Evolutionary conservation across 1,140 invertebrate genomes (phyloP).

Genomic region (Dendroctonus ponderosae): DNA sequence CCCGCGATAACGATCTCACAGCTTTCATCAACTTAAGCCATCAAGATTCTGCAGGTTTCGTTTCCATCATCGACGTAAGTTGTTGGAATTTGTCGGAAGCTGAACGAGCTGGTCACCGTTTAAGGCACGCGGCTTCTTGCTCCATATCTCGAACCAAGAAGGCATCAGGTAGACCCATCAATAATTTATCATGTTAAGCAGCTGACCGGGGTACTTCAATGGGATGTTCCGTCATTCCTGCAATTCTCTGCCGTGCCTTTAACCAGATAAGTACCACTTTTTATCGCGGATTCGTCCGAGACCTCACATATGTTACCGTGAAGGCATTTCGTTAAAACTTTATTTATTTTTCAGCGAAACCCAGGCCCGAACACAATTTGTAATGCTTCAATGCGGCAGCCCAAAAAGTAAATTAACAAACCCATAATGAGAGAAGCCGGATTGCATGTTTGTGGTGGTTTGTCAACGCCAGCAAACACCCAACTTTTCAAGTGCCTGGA

Average conservation of each 20-base stretch:
- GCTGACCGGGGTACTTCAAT: slow-evolving; percentile 27
- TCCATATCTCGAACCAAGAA: neutral
- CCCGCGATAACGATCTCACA: slow-evolving; percentile 5
- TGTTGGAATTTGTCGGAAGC: neutral
- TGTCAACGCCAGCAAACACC: too few species aligned
- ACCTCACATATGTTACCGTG: slow-evolving; percentile 26
- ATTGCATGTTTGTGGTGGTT: too few species aligned
- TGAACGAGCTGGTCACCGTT: neutral
- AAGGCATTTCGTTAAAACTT: slow-evolving; percentile 11
- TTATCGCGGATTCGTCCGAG: slow-evolving; percentile 14
- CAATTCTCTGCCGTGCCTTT: slow-evolving; percentile 24
- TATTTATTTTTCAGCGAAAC: too few species aligned
- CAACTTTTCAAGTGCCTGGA: neutral
- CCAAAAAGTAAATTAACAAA: too few species aligned
- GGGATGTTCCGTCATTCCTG: slow-evolving; percentile 29
- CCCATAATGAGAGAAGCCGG: too few species aligned
- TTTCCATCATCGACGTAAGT: neutral
- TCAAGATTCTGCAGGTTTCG: slow-evolving; percentile 5
- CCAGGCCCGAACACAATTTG: too few species aligned
- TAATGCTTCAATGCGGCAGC: too few species aligned
- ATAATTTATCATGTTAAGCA: slow-evolving; percentile 29
- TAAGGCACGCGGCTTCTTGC: neutral
- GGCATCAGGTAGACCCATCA: slow-evolving; percentile 11
- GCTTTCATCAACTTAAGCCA: slow-evolving; percentile 9
- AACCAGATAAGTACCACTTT: slow-evolving; percentile 31